A percentile compares a stretch with the other conserved stretches of the same genome.
phyloP scores from a whole-genome alignment of 1,140 invertebrate species.

The Adoxophyes honmai region DNA sequence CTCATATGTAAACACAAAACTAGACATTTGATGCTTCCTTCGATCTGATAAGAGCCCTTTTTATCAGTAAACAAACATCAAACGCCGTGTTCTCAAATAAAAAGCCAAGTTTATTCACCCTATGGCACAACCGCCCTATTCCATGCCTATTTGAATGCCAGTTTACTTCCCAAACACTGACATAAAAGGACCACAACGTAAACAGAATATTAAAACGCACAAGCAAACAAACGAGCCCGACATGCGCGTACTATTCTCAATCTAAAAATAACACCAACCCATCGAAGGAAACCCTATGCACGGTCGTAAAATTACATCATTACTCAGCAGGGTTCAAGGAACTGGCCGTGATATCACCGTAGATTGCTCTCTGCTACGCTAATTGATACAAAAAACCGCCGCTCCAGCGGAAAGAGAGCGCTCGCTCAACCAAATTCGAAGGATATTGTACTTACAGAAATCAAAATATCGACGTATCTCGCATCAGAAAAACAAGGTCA shows the following conservation, averaged over 20 bases:
- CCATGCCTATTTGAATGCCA: neutral
- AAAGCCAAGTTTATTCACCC: no score
- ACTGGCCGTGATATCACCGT: constrained; percentile 53
- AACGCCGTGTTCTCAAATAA: neutral
- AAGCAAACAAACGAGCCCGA: constrained; percentile 26
- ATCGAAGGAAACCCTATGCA: constrained; percentile 39
- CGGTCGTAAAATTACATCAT: constrained; percentile 32
- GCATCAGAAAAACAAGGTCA: constrained; percentile 10
- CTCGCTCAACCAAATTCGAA: constrained; percentile 7
- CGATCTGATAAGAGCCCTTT: neutral
- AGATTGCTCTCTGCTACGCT: constrained; percentile 32
- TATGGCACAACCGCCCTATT: neutral
- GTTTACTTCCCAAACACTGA: constrained; percentile 12
- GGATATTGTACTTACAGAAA: constrained; percentile 9
- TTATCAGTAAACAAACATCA: neutral
- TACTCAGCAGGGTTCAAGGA: constrained; percentile 46
- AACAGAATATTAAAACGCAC: constrained; percentile 22
- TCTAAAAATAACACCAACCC: constrained; percentile 55
- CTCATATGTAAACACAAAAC: no score
- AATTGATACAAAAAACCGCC: constrained; percentile 14
- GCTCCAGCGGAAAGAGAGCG: neutral
- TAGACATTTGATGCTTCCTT: no score
- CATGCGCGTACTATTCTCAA: constrained; percentile 33
- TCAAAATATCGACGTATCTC: constrained; percentile 12
- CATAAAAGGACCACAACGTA: constrained; percentile 16